Conservation (phyloP, 2,113 vertebrate genomes). For the Mastomys natalensis region DNA sequence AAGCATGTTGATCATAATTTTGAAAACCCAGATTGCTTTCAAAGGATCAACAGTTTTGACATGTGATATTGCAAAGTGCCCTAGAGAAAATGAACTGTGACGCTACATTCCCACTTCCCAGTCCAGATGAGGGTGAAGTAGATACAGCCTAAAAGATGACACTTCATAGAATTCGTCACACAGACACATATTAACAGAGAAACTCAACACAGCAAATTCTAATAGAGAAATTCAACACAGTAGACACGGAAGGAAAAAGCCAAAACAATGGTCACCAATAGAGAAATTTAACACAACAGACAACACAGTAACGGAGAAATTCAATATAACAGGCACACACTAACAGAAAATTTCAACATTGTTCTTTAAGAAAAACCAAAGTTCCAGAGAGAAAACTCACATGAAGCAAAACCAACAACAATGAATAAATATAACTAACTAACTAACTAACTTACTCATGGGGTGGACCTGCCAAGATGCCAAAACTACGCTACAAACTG, state of each 20-base stretch:
- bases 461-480: neutral
- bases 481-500: neutral
- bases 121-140: neutral
- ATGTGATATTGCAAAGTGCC: neutral
- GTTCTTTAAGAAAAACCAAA: constrained; percentile 22
- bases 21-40: neutral
- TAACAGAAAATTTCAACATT: neutral
- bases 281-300: neutral
- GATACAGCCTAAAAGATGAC: neutral
- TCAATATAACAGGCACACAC: neutral
- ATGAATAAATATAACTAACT: neutral
- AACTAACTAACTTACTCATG: neutral
- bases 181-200: neutral
- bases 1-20: neutral
- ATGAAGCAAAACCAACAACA: neutral
- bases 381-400: neutral
- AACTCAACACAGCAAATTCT: neutral
- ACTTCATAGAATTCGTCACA: constrained; percentile 26
- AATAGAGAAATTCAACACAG: neutral
- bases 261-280: no score
- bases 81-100: neutral
- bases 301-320: neutral
- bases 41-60: neutral
- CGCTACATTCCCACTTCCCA: neutral
- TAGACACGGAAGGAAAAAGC: neutral